A percentile compares a stretch with the other conserved stretches of the same genome.
Evolutionary conservation across 2,113 vertebrate species (phyloP).

Genomic region (Megalops atlanticus): DNA sequence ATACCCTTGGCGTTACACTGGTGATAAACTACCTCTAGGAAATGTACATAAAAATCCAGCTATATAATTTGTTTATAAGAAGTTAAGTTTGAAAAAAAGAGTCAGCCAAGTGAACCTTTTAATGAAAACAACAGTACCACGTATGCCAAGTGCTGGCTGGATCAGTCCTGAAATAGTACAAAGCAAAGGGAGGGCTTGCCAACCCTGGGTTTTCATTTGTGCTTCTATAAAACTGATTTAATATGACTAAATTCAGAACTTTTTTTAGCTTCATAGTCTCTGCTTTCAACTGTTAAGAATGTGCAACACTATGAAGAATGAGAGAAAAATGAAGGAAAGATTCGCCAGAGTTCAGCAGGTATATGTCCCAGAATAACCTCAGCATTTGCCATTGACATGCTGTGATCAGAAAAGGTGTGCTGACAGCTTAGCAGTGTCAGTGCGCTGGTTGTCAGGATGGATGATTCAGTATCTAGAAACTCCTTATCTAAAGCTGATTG

Average conservation of each 20-base stretch:
- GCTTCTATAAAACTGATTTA: background rate
- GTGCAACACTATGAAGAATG: background rate
- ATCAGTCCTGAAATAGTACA: background rate
- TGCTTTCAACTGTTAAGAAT: background rate
- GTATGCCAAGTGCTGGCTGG: background rate
- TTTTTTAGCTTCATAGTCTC: background rate
- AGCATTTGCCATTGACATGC: too few species aligned
- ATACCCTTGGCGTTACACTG: too few species aligned
- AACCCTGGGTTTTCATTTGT: background rate
- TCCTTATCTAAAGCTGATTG: too few species aligned
- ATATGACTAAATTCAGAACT: background rate
- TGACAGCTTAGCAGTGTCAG: too few species aligned
- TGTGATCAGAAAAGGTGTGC: too few species aligned
- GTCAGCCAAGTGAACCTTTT: background rate
- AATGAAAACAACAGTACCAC: background rate
- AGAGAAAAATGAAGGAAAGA: background rate
- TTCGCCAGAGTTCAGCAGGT: too few species aligned
- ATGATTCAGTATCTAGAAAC: too few species aligned
- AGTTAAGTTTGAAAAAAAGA: background rate
- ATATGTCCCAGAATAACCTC: too few species aligned
- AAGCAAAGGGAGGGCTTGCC: background rate
- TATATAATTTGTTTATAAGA: background rate
- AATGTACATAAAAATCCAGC: too few species aligned
- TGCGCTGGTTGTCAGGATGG: too few species aligned
- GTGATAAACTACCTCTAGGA: too few species aligned